phyloP scores from a whole-genome alignment of 1,140 invertebrate species.

The Augochlora pura region DNA sequence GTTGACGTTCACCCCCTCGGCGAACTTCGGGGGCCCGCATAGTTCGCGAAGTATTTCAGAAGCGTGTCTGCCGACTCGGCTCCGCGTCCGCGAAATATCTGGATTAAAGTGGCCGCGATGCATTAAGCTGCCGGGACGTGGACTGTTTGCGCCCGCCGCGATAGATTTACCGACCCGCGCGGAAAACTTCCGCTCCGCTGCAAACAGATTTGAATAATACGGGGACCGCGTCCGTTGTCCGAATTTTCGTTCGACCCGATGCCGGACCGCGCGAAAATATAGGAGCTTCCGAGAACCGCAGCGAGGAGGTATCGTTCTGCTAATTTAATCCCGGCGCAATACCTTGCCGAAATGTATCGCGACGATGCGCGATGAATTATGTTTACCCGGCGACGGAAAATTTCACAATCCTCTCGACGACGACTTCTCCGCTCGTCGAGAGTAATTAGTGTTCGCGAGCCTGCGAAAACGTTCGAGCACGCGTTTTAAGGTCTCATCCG shows the following conservation, averaged over 20 bases:
- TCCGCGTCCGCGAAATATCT: slow-evolving; percentile 13
- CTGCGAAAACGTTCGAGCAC: no score
- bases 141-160: background rate
- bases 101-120: slow-evolving; percentile 19
- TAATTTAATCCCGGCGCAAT: no score
- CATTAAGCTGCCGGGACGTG: background rate
- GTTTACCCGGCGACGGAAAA: no score
- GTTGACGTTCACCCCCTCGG: slow-evolving; percentile 1
- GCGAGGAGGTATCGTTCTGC: no score
- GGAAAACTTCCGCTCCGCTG: background rate
- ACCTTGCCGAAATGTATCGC: no score
- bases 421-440: no score
- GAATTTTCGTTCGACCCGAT: background rate
- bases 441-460: no score
- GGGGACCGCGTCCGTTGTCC: background rate
- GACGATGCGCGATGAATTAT: no score
- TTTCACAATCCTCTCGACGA: no score
- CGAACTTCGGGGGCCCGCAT: background rate
- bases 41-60: slow-evolving; percentile 25
- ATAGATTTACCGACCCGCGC: background rate
- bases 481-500: no score
- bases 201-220: slow-evolving; percentile 1
- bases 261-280: no score
- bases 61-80: background rate
- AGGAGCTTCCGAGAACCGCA: no score